phyloP scores from a whole-genome alignment of 2,797 vertebrate species.

The Sparus aurata region DNA sequence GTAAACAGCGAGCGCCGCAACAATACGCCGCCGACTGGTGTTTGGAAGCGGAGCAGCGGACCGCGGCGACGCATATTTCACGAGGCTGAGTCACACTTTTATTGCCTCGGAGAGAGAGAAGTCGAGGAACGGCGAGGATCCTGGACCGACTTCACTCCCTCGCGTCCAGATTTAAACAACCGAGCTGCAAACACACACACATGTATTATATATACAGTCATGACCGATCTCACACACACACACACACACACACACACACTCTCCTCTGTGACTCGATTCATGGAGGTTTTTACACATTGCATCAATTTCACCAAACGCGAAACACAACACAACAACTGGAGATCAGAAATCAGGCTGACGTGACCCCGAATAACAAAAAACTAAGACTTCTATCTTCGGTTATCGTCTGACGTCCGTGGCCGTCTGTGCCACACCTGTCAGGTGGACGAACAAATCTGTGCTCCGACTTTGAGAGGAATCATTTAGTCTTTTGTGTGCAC shows the following conservation, averaged over 20 bases:
- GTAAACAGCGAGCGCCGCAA: slow-evolving; percentile 75
- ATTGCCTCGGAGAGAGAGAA: slow-evolving; percentile 48
- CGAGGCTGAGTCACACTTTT: slow-evolving; percentile 46
- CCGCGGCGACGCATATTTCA: slow-evolving; percentile 52
- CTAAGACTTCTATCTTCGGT: too few relatives aligned
- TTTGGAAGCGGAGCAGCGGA: slow-evolving; percentile 57
- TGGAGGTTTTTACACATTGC: background rate
- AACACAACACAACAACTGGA: too few relatives aligned
- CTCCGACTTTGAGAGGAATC: too few relatives aligned
- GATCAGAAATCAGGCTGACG: too few relatives aligned
- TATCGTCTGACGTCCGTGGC: too few relatives aligned
- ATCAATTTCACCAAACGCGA: background rate
- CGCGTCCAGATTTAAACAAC: slow-evolving; percentile 28
- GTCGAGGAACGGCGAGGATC: slow-evolving; percentile 16
- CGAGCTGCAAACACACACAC: slow-evolving; percentile 6
- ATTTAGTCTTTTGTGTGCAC: too few relatives aligned
- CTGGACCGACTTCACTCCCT: slow-evolving; percentile 38
- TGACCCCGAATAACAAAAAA: too few relatives aligned
- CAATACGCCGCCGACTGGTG: slow-evolving; percentile 51
- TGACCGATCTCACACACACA: too few relatives aligned
- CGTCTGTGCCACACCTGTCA: too few relatives aligned
- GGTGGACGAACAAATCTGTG: too few relatives aligned
- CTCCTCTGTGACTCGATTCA: background rate
- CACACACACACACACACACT: background rate
- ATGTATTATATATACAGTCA: background rate